phyloP scores from a whole-genome alignment of 2,113 vertebrate species.

The Rafetus swinhoei region DNA sequence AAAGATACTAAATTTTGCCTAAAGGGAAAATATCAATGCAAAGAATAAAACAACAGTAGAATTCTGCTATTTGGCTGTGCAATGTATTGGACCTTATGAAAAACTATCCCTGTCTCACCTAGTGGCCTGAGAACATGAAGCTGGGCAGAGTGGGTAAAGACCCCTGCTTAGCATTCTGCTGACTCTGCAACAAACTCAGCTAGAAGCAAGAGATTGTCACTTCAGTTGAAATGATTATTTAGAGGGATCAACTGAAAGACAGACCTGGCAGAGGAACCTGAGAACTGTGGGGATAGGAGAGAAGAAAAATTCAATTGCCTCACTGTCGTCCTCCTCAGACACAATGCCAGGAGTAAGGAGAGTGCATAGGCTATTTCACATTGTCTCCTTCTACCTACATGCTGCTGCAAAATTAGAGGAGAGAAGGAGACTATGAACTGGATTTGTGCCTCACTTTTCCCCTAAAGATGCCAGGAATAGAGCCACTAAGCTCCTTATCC shows the following conservation, averaged over 20 bases:
- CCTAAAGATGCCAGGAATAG: not conserved
- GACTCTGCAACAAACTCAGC: not conserved
- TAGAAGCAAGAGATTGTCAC: not conserved
- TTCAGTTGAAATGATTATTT: constrained; percentile 17
- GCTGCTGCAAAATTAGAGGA: not conserved
- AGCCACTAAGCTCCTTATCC: not conserved
- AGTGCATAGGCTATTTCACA: not conserved
- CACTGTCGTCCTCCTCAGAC: not conserved
- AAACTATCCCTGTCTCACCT: not conserved
- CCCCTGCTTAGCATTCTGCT: not conserved
- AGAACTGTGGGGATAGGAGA: not conserved
- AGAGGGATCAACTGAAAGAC: not conserved
- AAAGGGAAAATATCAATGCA: not conserved
- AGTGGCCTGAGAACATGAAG: not conserved
- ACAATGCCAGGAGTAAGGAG: not conserved
- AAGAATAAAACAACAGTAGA: not conserved
- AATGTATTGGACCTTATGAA: not conserved
- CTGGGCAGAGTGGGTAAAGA: not conserved
- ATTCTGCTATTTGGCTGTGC: not conserved
- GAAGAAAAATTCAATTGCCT: not conserved
- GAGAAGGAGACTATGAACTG: not conserved
- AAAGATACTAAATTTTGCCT: not conserved
- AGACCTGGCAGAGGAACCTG: not conserved
- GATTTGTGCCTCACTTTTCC: not conserved
- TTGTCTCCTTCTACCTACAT: not conserved